Evolutionary conservation across 2,113 vertebrate species (phyloP), one percentile per base, ranked within the genome.

Genomic region (Lutjanus erythropterus): DNA sequence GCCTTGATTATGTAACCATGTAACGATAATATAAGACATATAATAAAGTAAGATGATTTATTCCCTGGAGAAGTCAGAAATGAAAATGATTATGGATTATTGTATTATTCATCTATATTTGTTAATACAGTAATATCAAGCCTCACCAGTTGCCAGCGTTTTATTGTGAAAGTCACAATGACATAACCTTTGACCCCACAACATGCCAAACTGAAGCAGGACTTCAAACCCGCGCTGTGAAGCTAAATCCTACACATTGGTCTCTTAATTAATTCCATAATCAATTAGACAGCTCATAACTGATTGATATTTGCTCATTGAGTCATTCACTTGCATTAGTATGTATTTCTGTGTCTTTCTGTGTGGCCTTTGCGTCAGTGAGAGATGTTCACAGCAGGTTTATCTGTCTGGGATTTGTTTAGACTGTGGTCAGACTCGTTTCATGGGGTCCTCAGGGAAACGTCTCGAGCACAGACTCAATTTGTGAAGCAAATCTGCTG

Each of bases 321-420:
- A 31, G 33, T 29, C 31, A 42, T 50, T 62, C 1, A 9, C 23
- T 35, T 35, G 18, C 33, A 2, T n/a, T n/a, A 8, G 11, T 44
- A 16, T 55, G 19, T 50, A 15, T 23, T 25, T 19, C 4, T 46
- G 14, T 39, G n/a, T 16, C n/a, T 9, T 0, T 19, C 27, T 29
- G 6, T 35, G 27, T 29, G 1, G n/a, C 9, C 58, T 33, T 19
- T 66, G 18, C 15, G 8, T 59, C 47, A 74, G 59, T 60, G 21
- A 70, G 31, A 72, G 78, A 75, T 81, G 81, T 52, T 81, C 47
- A 41, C 49, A 76, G 69, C 39, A 75, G 67, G 72, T 82, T 86
- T 84, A 77, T 86, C 85, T 79, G 86, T 83, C 84, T 86, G 83
- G 81, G 33, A 71, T 83, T 85, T 88, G 83, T 90, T 90, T 91